A percentile compares a stretch with the other conserved stretches of the same genome.
Evolutionary conservation across 2,888 invertebrate species (phyloP).

Genomic region (Troglohyphantes excavatus): DNA sequence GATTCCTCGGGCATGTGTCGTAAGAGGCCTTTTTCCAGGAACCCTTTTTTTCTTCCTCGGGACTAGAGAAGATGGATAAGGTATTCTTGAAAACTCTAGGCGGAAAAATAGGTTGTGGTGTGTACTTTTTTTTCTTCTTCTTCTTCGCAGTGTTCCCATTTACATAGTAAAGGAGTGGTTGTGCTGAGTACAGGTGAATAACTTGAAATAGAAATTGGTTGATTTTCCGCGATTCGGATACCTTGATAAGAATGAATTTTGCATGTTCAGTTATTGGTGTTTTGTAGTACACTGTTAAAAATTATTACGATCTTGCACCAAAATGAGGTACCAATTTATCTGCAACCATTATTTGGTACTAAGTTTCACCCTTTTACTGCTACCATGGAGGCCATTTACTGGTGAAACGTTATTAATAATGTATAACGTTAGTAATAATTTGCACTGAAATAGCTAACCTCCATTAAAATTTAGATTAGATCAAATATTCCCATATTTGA

Average conservation of each 20-base stretch:
- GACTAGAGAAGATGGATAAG: constrained; percentile 30
- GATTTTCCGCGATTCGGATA: constrained; percentile 12
- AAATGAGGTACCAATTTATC: too few species aligned
- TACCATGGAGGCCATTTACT: too few species aligned
- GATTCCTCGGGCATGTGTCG: constrained; percentile 42
- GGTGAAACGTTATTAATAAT: too few species aligned
- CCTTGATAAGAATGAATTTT: neutral
- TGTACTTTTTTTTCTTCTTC: constrained; percentile 21
- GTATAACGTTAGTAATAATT: too few species aligned
- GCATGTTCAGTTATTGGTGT: neutral
- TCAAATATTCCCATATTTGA: too few species aligned
- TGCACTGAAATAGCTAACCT: too few species aligned
- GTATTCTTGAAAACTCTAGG: constrained; percentile 46
- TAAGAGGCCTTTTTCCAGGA: neutral
- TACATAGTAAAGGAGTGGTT: constrained; percentile 51
- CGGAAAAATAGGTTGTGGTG: constrained; percentile 30
- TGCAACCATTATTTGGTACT: too few species aligned
- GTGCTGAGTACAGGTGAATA: neutral
- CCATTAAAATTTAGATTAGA: too few species aligned
- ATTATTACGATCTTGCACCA: too few species aligned
- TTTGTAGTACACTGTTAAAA: too few species aligned
- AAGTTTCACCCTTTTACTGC: too few species aligned
- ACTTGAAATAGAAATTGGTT: constrained; percentile 1
- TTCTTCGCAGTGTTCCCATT: constrained; percentile 19
- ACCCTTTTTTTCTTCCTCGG: neutral